Percentiles rank a stretch among this genome's conserved stretches.
Conservation (phyloP, 2,888 invertebrate genomes). For the Liopterus haemorrhoidalis region DNA sequence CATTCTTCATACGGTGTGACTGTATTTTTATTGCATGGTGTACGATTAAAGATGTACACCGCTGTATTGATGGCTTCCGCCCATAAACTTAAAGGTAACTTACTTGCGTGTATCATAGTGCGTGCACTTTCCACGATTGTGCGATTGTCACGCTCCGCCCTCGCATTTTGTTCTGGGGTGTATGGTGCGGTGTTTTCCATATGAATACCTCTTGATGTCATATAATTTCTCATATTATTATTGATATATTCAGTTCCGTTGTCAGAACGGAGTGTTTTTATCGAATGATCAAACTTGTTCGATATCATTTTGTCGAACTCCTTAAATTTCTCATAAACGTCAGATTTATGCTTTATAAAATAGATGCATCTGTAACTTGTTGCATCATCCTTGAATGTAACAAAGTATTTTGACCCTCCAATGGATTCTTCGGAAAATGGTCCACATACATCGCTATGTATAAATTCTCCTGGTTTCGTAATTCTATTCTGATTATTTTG, state of each 20-base stretch:
- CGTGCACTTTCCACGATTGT: slow-evolving; percentile 36
- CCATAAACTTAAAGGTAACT: slow-evolving; percentile 34
- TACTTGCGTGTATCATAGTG: slow-evolving; percentile 32
- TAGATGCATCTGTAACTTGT: slow-evolving; percentile 25
- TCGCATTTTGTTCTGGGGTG: slow-evolving; percentile 34
- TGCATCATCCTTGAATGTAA: slow-evolving; percentile 27
- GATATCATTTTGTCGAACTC: slow-evolving; percentile 16
- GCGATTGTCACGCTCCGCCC: slow-evolving; percentile 35
- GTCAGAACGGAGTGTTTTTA: slow-evolving; percentile 29
- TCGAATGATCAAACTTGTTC: slow-evolving; percentile 21
- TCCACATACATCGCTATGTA: slow-evolving; percentile 26
- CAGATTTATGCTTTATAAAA: slow-evolving; percentile 27
- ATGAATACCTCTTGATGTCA: slow-evolving; percentile 29
- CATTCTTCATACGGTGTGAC: slow-evolving; percentile 9
- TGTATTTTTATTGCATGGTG: background rate
- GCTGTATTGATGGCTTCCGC: slow-evolving; percentile 36
- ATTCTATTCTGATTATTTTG: background rate
- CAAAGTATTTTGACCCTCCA: slow-evolving; percentile 24
- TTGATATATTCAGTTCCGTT: slow-evolving; percentile 31
- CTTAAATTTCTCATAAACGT: slow-evolving; percentile 23
- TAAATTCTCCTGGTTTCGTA: slow-evolving; percentile 27
- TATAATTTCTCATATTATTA: slow-evolving; percentile 21
- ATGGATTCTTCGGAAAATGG: slow-evolving; percentile 24
- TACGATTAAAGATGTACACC: slow-evolving; percentile 34
- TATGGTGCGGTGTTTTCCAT: slow-evolving; percentile 28